Percentiles rank a stretch among this genome's conserved stretches.
Conservation (phyloP, 2,797 vertebrate genomes). For the Cuculus canorus region DNA sequence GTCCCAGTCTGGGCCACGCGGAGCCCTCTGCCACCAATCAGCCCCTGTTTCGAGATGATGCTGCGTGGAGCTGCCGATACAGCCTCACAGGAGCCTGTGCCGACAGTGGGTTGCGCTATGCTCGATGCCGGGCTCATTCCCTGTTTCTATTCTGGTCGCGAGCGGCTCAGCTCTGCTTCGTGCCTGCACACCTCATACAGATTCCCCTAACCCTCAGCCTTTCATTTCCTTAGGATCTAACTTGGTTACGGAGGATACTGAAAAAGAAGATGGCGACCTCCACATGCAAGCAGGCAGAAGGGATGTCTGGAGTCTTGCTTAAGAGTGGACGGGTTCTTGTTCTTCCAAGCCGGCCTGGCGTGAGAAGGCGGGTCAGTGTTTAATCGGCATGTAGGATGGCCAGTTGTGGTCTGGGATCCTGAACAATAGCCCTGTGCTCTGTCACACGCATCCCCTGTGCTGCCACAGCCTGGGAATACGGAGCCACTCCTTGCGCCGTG, state of each 20-base stretch:
- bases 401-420: background rate
- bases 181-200: conserved; percentile 74
- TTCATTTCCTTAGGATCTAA: conserved; percentile 26
- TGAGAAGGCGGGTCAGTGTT: background rate
- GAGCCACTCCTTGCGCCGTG: background rate
- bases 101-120: conserved; percentile 73
- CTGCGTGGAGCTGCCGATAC: background rate
- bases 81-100: conserved; percentile 79
- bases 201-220: conserved; percentile 69
- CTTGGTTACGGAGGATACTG: background rate
- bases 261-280: background rate
- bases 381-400: conserved; percentile 27
- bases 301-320: background rate
- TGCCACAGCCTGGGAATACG: background rate
- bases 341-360: background rate
- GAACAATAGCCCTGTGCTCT: background rate
- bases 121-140: conserved; percentile 89
- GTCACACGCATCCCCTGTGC: background rate
- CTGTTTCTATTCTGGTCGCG: conserved; percentile 94
- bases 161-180: conserved; percentile 78
- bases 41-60: background rate
- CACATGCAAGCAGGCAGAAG: background rate
- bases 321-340: background rate
- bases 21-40: background rate
- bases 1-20: background rate